Base-by-base conservation (phyloP, 53 echinoderm and acorn worm genomes). In the Pentamera pediparva region DNA sequence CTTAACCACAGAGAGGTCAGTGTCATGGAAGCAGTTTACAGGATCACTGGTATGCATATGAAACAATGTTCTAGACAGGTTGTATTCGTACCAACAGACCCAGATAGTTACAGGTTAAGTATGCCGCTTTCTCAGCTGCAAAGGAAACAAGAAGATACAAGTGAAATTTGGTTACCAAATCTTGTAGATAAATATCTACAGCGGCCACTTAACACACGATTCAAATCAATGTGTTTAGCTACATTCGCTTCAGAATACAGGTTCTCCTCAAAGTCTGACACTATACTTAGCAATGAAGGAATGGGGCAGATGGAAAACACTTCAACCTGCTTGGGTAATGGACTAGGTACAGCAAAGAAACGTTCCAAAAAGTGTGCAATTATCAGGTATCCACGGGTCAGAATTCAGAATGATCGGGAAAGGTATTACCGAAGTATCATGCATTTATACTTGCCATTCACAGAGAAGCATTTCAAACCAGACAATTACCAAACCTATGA, bases 21-120 rank as follows among this genome's bases (percentile, higher is more conserved):
- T 33, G 48, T 77, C 35, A 62, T 77, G 78, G 78, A 63, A 48
- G 78, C 74, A 29, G 69, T 81, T 0, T 86, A 60, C 24, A 61
- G 59, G 27, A 60, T 90, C 17, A 83, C 83, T 32, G 69, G 76
- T 39, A 47, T 91, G 56, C 51, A 61, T 43, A 37, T 91, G 25
- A 83, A 86, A 32, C 62, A 79, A 37, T 50, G 76, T 31, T 75
- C 90, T 45, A 56, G 86, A 24, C 71, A 86, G 75, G 82, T 86
- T 1, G 39, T 78, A 52, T 90, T 90, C 33, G 83, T 90, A 3
- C 76, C 83, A 61, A 54, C 65, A 53, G 65, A 78, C 24, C 65
- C 51, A 6, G 53, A 65, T 65, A 35, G 37, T 36, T 26, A 64
- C 5, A 55, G 55, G 54, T 52, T 78, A 53, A 45, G 36, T 34